Evolutionary conservation across 2,888 invertebrate genomes (phyloP), one percentile per base, ranked within the genome.

Genomic region (Sesia apiformis): DNA sequence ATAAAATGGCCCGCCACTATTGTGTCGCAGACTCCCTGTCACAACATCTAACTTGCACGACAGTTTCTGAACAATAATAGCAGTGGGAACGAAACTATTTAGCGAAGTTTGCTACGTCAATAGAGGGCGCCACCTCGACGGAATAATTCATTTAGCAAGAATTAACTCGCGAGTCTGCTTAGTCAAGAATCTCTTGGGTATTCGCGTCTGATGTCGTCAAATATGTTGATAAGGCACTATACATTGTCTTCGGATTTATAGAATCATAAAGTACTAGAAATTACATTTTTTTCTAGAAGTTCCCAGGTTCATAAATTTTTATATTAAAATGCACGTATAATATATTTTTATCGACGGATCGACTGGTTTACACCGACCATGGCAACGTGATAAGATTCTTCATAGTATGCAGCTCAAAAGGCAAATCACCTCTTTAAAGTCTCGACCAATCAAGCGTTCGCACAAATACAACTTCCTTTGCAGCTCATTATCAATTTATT

Each of bases 51-150:
- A 84, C 75, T 82, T 80, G 66, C 65, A 77, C 81, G 84, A 84
- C 85, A 84, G 84, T 86, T 82, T 59, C 67, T 63, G 63, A 78
- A 83, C 85, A 84, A 87, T 84, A 86, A 85, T 84, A 76, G 84
- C 74, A 73, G 76, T 74, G 81, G 79, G 79, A 85, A 86, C 81
- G 80, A 82, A 87, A 87, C 87, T 87, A 84, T 87, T 88, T 85
- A 87, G 86, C 74, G 64, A 76, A 87, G 83, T 86, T 87, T 79
- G 69, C 78, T 78, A 66, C 76, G 84, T 85, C 87, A 86, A 87
- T 86, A 88, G 78, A 74, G 74, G 78, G 78, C 80, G 82, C 77
- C 82, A 81, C 78, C 77, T 76, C 78, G 72, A 74, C 73, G 71
- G 75, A 80, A 84, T 88, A 88, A 88, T 87, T 87, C 84, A 87